Conservation (phyloP, 1,140 invertebrate species). For the Rhopalosiphum padi region DNA sequence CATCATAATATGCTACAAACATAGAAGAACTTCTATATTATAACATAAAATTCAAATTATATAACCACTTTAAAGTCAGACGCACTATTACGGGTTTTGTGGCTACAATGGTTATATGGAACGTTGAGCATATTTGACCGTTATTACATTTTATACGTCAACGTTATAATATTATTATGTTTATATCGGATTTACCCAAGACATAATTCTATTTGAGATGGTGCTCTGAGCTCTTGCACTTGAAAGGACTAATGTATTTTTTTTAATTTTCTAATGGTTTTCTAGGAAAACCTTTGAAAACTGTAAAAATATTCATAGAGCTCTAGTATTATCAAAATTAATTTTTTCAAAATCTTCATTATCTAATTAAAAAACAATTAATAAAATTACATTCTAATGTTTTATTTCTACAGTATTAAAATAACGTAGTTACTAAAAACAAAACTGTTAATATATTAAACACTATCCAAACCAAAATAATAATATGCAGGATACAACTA, state of each 20-base stretch:
- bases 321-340: background rate
- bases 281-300: background rate
- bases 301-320: background rate
- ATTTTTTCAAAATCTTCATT: background rate
- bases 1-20: background rate
- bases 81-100: background rate
- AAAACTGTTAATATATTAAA: no score
- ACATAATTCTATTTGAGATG: background rate
- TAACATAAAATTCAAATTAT: background rate
- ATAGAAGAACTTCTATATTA: background rate
- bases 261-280: background rate
- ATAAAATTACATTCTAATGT: no score
- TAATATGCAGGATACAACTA: no score
- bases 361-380: background rate
- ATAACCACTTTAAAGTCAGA: background rate
- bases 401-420: no score
- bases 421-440: no score
- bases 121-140: background rate
- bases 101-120: background rate
- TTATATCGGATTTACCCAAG: background rate
- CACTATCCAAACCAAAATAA: no score
- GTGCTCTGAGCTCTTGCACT: background rate
- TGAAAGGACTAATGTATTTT: background rate
- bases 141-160: background rate
- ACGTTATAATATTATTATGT: background rate